Evolutionary conservation across 2,113 vertebrate species (phyloP), one percentile per base, ranked within the genome.

Genomic region (Eulacestoma nigropectus): DNA sequence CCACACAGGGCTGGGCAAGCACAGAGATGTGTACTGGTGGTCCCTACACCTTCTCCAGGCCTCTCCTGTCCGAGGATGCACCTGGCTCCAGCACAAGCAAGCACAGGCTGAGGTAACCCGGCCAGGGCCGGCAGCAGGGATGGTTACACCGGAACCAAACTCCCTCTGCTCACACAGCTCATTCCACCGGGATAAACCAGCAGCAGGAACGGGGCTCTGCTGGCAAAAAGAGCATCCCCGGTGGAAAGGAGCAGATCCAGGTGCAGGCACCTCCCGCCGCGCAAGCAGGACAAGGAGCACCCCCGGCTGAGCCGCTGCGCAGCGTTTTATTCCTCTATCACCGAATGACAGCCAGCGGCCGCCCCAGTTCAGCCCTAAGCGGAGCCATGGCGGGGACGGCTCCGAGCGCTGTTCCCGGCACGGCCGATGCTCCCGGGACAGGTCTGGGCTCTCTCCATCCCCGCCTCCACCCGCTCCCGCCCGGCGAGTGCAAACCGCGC

Each of bases 301-400:
- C 2, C 5, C 17, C 1, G 20, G 33, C n/a, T 1, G 11, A 27
- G 29, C 44, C 14, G 25, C 68, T 16, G 11, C 1, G 1, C 3
- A 20, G n/a, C 21, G 1, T 16, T 35, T 74, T 3, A 27, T 10
- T 39, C 14, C 10, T 18, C 32, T 3, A 1, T 1, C 7, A 10
- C 13, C 37, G 4, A 19, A 29, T 0, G 26, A 1, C 68, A 15
- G 52, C 7, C 42, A 9, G 32, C 37, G 4, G 7, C 64, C 30
- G n/a, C 13, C 88, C 22, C 42, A 3, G 0, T 7, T 2, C 23
- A 14, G 0, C 19, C 41, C 37, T 0, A 11, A 29, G 2, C 0
- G 12, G 18, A 46, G 84, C 53, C 6, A 13, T 1, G 12, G 5
- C 4, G 7, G 55, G 1, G 7, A 4, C 4, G 6, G 67, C 87